These are phyloP conservation scores for Thysanoteuthis rhombus DNA, from an alignment of 2,888 invertebrate genomes.

Conservation along the genomic window DNA sequence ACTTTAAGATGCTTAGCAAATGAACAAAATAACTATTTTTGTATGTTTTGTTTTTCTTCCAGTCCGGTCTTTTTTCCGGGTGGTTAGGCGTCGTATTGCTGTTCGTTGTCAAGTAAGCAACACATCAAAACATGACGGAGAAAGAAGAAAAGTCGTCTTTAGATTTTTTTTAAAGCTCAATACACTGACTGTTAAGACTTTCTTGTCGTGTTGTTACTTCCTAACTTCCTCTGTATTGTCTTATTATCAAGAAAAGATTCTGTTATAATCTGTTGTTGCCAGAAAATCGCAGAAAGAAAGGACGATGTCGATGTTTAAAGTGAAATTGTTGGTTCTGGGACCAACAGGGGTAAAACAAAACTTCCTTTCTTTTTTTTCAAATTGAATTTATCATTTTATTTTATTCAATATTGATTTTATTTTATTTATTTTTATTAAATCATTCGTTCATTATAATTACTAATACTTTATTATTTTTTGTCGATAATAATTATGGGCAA, in stretches of 20 bases:
- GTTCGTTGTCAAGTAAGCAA: not conserved
- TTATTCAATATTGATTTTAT: not conserved
- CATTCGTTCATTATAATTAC: no score
- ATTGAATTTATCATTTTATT: not conserved
- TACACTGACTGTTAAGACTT: no score
- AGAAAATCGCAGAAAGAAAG: not conserved
- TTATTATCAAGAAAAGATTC: not conserved
- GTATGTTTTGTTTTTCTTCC: not conserved
- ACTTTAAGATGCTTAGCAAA: not conserved
- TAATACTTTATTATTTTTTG: no score
- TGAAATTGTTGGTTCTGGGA: constrained; percentile 16
- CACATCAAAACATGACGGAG: not conserved
- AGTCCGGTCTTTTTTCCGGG: not conserved
- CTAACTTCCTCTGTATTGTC: not conserved
- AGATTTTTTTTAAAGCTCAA: not conserved
- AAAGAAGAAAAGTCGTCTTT: not conserved
- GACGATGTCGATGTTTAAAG: constrained; percentile 17
- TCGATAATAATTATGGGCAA: no score
- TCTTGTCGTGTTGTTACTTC: not conserved
- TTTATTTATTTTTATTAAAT: no score
- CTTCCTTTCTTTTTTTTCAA: not conserved
- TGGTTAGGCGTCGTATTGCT: not conserved
- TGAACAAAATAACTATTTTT: not conserved
- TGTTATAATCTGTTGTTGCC: not conserved
- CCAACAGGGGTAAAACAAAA: not conserved